Evolutionary conservation across 2,797 vertebrate species (phyloP).

Genomic region (Siniperca scherzeri): DNA sequence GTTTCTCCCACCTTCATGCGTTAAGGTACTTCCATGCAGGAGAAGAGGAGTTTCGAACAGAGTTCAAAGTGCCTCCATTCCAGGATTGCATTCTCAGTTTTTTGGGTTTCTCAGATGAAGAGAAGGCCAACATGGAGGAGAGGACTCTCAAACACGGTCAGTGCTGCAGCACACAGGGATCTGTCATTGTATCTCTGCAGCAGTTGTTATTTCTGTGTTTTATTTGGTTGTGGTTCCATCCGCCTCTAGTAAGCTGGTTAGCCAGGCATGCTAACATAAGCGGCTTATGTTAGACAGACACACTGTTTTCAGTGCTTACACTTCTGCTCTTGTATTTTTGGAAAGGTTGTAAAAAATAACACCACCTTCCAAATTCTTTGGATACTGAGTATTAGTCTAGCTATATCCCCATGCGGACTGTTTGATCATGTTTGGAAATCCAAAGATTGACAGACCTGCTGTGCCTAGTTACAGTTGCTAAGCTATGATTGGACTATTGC

Average conservation of each 20-base stretch:
- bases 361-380: not conserved
- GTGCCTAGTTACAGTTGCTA: not conserved
- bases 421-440: not conserved
- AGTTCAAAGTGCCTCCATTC: slow-evolving; percentile 97
- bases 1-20: not conserved
- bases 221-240: not conserved
- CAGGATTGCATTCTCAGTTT: slow-evolving; percentile 97
- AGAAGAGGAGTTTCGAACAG: slow-evolving; percentile 91
- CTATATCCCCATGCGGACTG: not conserved
- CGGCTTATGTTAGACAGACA: not conserved
- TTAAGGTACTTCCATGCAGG: slow-evolving; percentile 90
- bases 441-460: not conserved
- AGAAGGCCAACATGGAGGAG: slow-evolving; percentile 96
- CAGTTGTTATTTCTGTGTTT: not conserved
- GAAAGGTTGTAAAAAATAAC: not conserved
- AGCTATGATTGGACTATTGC: not conserved
- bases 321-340: not conserved
- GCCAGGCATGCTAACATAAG: too few species aligned
- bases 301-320: not conserved
- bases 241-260: not conserved
- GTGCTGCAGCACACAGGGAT: slow-evolving; percentile 6
- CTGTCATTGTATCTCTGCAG: not conserved
- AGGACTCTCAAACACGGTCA: slow-evolving; percentile 96
- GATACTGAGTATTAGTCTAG: not conserved
- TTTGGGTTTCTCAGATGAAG: slow-evolving; percentile 95